Evolutionary conservation across 53 echinoderm and acorn worm genomes (phyloP).

Genomic region (Pentamera pediparva): DNA sequence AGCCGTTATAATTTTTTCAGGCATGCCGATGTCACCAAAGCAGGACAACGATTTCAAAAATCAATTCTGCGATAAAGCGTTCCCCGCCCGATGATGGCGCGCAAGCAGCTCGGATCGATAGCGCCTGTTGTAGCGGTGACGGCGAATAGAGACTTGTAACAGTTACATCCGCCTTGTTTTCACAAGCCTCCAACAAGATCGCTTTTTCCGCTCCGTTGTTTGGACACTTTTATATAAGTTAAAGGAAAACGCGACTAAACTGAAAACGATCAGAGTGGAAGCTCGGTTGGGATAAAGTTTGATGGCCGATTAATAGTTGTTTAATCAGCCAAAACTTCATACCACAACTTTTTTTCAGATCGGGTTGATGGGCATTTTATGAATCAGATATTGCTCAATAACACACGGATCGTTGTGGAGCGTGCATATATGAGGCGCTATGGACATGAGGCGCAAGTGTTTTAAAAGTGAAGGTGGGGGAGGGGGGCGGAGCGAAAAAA

Average conservation of each 20-base stretch:
- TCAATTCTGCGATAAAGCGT: conserved; percentile 17
- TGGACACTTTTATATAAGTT: background rate
- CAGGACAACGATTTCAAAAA: conserved; percentile 23
- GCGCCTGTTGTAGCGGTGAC: background rate
- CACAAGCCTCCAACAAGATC: background rate
- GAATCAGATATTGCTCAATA: no score
- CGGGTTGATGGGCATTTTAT: no score
- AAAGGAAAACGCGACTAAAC: background rate
- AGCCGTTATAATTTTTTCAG: conserved; percentile 2
- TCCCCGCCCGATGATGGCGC: background rate
- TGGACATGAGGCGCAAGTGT: no score
- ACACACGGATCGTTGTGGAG: no score
- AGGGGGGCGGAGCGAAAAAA: no score
- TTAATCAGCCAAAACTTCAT: conserved; percentile 2
- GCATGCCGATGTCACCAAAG: conserved; percentile 22
- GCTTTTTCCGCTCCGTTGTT: background rate
- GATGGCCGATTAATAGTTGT: conserved; percentile 23
- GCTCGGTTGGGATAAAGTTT: background rate
- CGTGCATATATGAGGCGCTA: no score
- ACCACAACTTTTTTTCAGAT: conserved; percentile 25
- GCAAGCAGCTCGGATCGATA: conserved; percentile 23
- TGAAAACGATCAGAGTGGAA: conserved; percentile 13
- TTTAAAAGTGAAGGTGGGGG: no score
- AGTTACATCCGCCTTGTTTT: conserved; percentile 9
- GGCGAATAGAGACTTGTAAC: background rate